Base-by-base conservation (phyloP, 2,113 vertebrate species). In the Zosterops hypoxanthus region DNA sequence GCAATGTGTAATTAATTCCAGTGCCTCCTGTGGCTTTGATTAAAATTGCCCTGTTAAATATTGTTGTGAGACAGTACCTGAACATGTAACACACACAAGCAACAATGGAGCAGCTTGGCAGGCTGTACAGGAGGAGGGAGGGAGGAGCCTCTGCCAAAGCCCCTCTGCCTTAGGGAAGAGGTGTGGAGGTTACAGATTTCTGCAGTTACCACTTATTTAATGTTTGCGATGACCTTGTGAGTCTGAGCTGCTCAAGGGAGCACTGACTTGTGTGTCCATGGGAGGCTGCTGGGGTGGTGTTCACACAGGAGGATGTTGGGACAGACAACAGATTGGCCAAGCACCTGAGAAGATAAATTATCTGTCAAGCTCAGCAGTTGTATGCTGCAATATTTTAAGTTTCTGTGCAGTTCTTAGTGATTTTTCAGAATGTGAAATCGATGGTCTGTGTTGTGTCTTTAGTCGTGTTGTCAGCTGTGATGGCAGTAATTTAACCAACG, bases 1-100 rank as follows among this genome's bases (percentile, higher is more conserved):
- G 81, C 75, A 82, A 22, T 28, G 31, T 84, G 82, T 84, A 87
- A 90, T 91, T 92, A 93, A 86, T 91, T 94, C 56, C 91, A 95
- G 71, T 66, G 86, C 82, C 82, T 95, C 50, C 85, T 12, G 63
- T 80, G 88, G 60, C 52, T 91, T 94, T 86, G 83, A 94, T 94
- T 89, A 75, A 91, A 84, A 71, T 34, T 59, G 61, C 73, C 41
- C 75, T 53, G 29, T 47, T 82, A 59, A 46, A 46, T 79, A 36
- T 36, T 86, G 55, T n/a, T 81, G 39, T 42, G 66, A 90, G 57
- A 33, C 70, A 42, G 24, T 77, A 90, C 84, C 78, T 94, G 93
- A 82, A 63, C 61, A 5, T 14, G 44, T 21, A 71, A 31, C 2
- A 4, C 50, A 11, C 26, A 5, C 11, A n/a, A 42, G 76, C 57